Base-by-base conservation (phyloP, 1,140 invertebrate species). In the Stenopsyche tienmushanensis region DNA sequence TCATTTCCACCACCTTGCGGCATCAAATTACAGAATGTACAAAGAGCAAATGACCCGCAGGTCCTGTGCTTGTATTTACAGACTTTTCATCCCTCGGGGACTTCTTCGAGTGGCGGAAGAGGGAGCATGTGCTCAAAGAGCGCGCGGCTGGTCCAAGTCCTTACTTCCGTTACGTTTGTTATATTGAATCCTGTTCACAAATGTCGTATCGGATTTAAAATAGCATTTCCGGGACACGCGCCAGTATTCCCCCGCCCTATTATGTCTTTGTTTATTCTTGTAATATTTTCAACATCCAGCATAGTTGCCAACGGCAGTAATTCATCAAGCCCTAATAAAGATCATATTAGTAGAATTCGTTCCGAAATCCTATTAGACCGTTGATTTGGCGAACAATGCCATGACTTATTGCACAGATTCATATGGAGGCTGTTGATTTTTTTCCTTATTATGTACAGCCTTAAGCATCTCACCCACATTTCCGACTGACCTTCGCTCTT, bases 151-250 rank as follows among this genome's bases (percentile, higher is more conserved):
- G 8, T n/a, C n/a, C 44, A 20, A 65, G 63, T 34, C 25, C 42
- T 20, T 25, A 53, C 34, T 65, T 65, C 63, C 63, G 63, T 24
- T 65, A 49, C 57, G 10, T 64, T 55, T 42, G 17, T 54, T 20
- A 34, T 62, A 21, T 45, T 25, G 54, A 34, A 25, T 52, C 25
- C 47, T 34, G 59, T 59, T 59, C 59, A 41, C 54, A 47, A 60
- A 57, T 60, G 45, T 45, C 44, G 26, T 41, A 58, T 49, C 17
- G 25, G n/a, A 65, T 65, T 50, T 34, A 65, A 65, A 65, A 65
- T 45, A 59, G 26, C 55, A 65, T 34, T 50, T 65, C 64, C 64
- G 54, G 58, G 64, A 65, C 64, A 65, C 64, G 55, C 64, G 64
- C 55, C 64, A 23, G 8, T 52, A 1, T 47, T 65, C 50, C 42